phyloP scores from a whole-genome alignment of 2,797 vertebrate species.

The Argentina silus region DNA sequence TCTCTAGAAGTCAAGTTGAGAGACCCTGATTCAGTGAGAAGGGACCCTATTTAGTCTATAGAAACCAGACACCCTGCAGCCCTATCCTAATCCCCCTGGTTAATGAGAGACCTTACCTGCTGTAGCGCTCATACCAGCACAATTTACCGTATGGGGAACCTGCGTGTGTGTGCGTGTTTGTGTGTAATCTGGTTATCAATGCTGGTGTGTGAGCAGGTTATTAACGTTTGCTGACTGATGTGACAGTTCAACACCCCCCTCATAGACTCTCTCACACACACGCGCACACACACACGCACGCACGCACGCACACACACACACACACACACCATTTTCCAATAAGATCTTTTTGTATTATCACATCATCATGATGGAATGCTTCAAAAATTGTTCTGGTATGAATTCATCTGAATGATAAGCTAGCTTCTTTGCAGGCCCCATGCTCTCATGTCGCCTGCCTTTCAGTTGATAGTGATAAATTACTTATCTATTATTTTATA shows the following conservation, averaged over 20 bases:
- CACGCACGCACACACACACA: conserved; percentile 15
- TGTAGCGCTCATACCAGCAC: conserved; percentile 3
- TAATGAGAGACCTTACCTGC: conserved; percentile 42
- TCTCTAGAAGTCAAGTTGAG: neutral
- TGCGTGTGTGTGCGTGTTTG: conserved; percentile 16
- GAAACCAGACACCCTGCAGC: conserved; percentile 59
- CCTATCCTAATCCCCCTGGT: conserved; percentile 49
- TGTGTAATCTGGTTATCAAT: conserved; percentile 47
- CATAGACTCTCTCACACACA: neutral
- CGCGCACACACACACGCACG: neutral
- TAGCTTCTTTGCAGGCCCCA: too few species aligned
- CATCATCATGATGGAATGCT: too few species aligned
- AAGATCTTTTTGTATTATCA: conserved; percentile 20
- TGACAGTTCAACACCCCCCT: conserved; percentile 15
- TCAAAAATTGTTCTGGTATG: too few species aligned
- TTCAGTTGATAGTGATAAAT: too few species aligned
- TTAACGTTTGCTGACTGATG: conserved; percentile 69
- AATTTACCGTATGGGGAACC: neutral
- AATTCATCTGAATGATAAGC: too few species aligned
- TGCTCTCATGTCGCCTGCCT: too few species aligned
- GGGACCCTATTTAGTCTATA: conserved; percentile 50
- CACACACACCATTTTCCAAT: conserved; percentile 28
- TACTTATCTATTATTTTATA: too few species aligned
- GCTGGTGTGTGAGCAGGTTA: conserved; percentile 43
- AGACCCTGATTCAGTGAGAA: neutral